These are phyloP conservation scores for Cenopis cana DNA, from an alignment of 2,888 invertebrate genomes.

Conservation along the genomic window DNA sequence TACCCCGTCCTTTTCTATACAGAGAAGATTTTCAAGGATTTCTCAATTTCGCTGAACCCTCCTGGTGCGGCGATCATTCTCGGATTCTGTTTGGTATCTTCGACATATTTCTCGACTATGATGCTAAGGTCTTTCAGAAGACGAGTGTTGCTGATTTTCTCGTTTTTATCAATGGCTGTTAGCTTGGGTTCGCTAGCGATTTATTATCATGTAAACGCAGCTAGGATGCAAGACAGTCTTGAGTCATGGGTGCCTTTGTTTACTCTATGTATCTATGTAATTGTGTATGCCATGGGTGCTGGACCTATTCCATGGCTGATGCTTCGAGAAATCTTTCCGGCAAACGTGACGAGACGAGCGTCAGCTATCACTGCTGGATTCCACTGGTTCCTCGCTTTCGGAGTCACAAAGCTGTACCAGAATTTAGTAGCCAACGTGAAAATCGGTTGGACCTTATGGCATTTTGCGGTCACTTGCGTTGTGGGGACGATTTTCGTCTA, in stretches of 20 bases:
- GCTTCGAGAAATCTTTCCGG: constrained; percentile 88
- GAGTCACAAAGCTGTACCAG: constrained; percentile 86
- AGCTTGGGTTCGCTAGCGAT: constrained; percentile 80
- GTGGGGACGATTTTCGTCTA: constrained; percentile 87
- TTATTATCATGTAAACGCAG: constrained; percentile 74
- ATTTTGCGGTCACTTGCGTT: constrained; percentile 86
- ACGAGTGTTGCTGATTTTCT: constrained; percentile 86
- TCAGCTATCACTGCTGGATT: constrained; percentile 88
- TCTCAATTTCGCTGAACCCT: constrained; percentile 70
- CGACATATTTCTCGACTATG: constrained; percentile 84
- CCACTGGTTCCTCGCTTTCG: constrained; percentile 89
- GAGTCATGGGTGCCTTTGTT: constrained; percentile 84
- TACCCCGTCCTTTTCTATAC: constrained; percentile 86
- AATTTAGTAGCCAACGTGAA: constrained; percentile 83
- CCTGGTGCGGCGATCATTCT: constrained; percentile 84
- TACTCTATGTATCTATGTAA: constrained; percentile 83
- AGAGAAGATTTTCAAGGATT: constrained; percentile 81
- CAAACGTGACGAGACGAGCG: constrained; percentile 86
- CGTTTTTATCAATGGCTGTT: constrained; percentile 84
- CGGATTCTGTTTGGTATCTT: constrained; percentile 85
- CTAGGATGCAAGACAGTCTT: constrained; percentile 51
- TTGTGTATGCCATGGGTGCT: constrained; percentile 87
- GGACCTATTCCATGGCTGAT: constrained; percentile 91
- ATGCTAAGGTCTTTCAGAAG: constrained; percentile 86
- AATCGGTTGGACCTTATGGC: constrained; percentile 87